These are phyloP conservation scores for Campylomormyrus tamandua DNA, from an alignment of 2,113 vertebrate species.

Conservation along the genomic window DNA sequence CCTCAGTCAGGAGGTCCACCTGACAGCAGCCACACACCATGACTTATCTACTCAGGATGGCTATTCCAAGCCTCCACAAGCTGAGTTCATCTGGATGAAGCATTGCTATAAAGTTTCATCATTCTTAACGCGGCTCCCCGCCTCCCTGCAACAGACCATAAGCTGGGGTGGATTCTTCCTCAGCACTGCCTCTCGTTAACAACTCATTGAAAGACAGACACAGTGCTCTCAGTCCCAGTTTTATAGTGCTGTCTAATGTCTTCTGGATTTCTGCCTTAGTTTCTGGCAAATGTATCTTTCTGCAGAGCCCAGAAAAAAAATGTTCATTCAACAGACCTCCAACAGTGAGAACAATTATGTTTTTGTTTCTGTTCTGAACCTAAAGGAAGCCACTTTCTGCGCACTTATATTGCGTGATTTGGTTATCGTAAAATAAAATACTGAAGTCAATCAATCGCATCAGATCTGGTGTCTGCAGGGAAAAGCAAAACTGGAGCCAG, in stretches of 20 bases:
- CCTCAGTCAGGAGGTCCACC: neutral
- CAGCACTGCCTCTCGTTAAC: constrained; percentile 7
- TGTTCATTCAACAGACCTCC: neutral
- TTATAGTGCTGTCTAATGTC: constrained; percentile 5
- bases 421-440: neutral
- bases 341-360: neutral
- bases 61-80: neutral
- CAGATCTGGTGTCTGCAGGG: neutral
- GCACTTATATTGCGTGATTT: neutral
- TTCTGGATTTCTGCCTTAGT: neutral
- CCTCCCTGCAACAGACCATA: neutral
- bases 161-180: neutral
- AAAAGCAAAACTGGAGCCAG: neutral
- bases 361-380: neutral
- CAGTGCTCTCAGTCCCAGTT: neutral
- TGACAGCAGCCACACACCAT: neutral
- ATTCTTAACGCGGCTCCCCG: neutral
- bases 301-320: neutral
- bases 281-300: neutral
- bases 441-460: neutral
- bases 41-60: neutral
- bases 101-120: neutral
- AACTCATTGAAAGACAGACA: neutral
- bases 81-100: neutral
- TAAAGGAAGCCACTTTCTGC: neutral